Percentiles rank a stretch among this genome's conserved stretches.
Conservation (phyloP, 1,140 invertebrate species). For the Plodia interpunctella region DNA sequence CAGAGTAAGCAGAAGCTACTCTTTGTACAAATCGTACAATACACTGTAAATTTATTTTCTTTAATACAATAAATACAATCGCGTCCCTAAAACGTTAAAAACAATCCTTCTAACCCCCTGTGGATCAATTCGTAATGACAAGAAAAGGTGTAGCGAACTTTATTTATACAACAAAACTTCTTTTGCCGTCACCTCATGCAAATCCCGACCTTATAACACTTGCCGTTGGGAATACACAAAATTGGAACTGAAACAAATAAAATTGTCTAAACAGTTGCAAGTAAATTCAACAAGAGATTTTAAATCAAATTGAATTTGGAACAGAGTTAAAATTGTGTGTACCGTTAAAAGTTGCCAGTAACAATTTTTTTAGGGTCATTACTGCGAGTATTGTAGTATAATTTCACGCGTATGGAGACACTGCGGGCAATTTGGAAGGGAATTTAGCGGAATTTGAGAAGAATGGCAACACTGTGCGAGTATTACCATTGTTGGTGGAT, state of each 20-base stretch:
- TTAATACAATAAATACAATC: conserved; percentile 43
- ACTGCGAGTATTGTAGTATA: conserved; percentile 58
- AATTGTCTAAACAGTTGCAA: neutral
- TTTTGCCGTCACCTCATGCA: too few relatives aligned
- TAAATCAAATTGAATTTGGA: conserved; percentile 1
- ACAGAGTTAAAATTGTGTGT: neutral
- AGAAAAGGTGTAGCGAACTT: conserved; percentile 34
- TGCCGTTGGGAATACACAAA: neutral
- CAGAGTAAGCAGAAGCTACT: conserved; percentile 52
- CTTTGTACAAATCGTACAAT: conserved; percentile 44
- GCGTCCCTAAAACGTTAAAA: conserved; percentile 46
- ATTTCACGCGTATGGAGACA: conserved; percentile 72
- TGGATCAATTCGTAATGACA: conserved; percentile 42
- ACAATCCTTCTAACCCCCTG: conserved; percentile 46
- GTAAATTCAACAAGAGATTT: neutral
- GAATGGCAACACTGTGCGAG: conserved; percentile 46
- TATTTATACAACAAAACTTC: neutral
- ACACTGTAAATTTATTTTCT: conserved; percentile 45
- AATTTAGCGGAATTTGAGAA: conserved; percentile 57
- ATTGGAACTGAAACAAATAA: neutral
- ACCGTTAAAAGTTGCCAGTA: neutral
- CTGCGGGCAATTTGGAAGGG: conserved; percentile 51
- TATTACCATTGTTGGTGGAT: conserved; percentile 34
- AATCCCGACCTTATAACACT: neutral
- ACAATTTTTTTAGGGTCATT: conserved; percentile 61